Evolutionary conservation across 2,113 vertebrate genomes (phyloP).

Genomic region (Salvelinus fontinalis): DNA sequence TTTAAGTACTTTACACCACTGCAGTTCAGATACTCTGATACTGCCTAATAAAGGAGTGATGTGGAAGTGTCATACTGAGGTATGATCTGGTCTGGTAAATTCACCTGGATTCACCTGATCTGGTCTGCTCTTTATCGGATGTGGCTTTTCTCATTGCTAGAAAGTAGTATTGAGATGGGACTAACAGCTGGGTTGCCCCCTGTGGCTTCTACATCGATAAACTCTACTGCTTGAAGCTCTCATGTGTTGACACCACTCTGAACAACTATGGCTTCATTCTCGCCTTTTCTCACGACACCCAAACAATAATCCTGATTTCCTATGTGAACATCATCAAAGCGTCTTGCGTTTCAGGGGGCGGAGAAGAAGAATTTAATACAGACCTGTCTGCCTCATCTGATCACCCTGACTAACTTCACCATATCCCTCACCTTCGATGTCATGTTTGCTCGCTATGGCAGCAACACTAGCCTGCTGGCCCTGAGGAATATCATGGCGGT

Average conservation of each 20-base stretch:
- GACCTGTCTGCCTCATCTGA: conserved; percentile 21
- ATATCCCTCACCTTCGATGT: conserved; percentile 3
- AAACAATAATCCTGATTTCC: background rate
- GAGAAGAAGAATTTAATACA: background rate
- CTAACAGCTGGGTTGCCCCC: conserved; percentile 35
- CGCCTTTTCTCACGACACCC: background rate
- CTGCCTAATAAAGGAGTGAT: no score
- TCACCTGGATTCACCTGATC: no score
- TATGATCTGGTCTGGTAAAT: no score
- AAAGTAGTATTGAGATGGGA: rapidly evolving
- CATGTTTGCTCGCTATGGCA: background rate
- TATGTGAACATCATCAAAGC: conserved; percentile 1
- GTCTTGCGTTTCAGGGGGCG: background rate
- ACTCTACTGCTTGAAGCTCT: conserved; percentile 52
- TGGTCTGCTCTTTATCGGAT: conserved; percentile 13
- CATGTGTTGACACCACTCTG: background rate
- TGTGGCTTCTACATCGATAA: conserved; percentile 42
- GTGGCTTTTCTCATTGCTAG: conserved; percentile 45
- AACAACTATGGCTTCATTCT: background rate
- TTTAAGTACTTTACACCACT: no score
- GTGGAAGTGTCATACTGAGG: no score
- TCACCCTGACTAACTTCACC: conserved; percentile 14
- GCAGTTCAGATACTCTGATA: no score
- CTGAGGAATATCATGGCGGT: conserved; percentile 20
- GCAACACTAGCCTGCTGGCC: background rate